Evolutionary conservation across 2,113 vertebrate species (phyloP).

Genomic region (Morone saxatilis): DNA sequence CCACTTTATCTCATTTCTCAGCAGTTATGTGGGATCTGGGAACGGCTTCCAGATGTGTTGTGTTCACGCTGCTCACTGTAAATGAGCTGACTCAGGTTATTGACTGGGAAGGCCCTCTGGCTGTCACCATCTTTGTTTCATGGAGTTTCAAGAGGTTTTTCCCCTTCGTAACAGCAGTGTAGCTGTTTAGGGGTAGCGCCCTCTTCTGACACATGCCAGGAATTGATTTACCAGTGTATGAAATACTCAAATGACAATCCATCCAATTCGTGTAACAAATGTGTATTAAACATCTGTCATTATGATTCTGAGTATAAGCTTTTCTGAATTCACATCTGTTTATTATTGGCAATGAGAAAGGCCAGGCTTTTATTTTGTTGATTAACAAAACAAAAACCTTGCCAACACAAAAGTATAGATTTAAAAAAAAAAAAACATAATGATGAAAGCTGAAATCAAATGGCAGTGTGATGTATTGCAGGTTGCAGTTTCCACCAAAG

Average conservation of each 20-base stretch:
- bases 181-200: constrained; percentile 16
- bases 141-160: constrained; percentile 23
- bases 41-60: constrained; percentile 80
- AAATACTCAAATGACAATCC: not conserved
- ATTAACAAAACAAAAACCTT: not conserved
- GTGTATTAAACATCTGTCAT: not conserved
- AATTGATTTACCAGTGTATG: not conserved
- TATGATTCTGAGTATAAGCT: no score
- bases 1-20: constrained; percentile 75
- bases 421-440: not conserved
- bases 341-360: not conserved
- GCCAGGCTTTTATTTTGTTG: not conserved
- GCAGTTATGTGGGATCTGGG: constrained; percentile 68
- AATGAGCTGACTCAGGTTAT: constrained; percentile 78
- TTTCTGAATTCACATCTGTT: not conserved
- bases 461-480: constrained; percentile 7
- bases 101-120: constrained; percentile 65
- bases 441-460: not conserved
- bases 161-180: not conserved
- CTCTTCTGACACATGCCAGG: constrained; percentile 34
- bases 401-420: not conserved
- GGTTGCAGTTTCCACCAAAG: not conserved
- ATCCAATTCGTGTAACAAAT: not conserved
- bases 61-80: constrained; percentile 30
- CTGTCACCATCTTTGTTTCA: constrained; percentile 33